These are phyloP conservation scores for Myrmecobius fasciatus DNA, from an alignment of 2,113 vertebrate species.

Conservation along the genomic window DNA sequence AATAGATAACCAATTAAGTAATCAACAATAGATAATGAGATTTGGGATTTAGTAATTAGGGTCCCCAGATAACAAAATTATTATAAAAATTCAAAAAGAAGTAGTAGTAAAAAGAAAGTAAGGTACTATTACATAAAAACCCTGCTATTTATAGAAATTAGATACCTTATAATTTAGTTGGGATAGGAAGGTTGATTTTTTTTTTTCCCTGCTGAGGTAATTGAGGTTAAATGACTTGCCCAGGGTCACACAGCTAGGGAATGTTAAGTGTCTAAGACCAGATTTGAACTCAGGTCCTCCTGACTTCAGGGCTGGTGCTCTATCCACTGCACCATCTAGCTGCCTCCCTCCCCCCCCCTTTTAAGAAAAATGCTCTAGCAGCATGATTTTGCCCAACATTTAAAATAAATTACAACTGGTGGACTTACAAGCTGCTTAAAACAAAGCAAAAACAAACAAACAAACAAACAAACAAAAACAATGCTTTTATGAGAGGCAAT, in stretches of 20 bases:
- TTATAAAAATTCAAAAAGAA: slow-evolving; percentile 35
- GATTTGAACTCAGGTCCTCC: too few species aligned
- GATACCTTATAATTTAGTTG: background rate
- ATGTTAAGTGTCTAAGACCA: too few species aligned
- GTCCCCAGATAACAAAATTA: background rate
- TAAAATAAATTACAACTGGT: slow-evolving; percentile 36
- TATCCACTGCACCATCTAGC: too few species aligned
- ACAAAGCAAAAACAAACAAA: too few species aligned
- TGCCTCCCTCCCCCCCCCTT: too few species aligned
- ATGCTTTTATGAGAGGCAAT: slow-evolving; percentile 15
- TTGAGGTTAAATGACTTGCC: too few species aligned
- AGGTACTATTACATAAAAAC: slow-evolving; percentile 28
- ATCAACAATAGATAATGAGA: background rate
- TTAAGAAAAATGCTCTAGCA: slow-evolving; percentile 47
- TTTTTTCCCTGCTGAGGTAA: too few species aligned
- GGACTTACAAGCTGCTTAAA: slow-evolving; percentile 44
- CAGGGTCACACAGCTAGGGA: too few species aligned
- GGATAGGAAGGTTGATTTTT: background rate
- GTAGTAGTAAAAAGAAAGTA: background rate
- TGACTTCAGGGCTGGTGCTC: too few species aligned
- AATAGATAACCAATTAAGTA: background rate
- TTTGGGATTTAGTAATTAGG: background rate
- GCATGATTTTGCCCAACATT: slow-evolving; percentile 53
- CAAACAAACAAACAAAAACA: too few species aligned
- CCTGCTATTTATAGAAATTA: background rate